Conservation (phyloP, 2,113 vertebrate species). For the Pelodiscus sinensis region DNA sequence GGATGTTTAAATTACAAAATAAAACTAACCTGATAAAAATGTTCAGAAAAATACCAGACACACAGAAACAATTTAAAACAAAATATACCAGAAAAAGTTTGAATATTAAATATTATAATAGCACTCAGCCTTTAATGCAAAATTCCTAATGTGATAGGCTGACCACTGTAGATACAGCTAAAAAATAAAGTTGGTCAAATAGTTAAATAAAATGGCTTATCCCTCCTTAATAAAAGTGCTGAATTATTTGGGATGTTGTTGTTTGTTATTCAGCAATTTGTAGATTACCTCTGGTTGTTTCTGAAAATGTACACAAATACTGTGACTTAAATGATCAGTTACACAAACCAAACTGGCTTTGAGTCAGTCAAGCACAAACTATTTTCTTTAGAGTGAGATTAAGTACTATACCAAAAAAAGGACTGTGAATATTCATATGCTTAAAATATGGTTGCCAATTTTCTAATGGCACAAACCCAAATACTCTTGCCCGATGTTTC, state of each 20-base stretch:
- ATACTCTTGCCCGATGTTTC: too few species aligned
- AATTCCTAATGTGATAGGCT: neutral
- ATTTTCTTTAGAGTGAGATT: neutral
- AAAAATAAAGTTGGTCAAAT: neutral
- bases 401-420: neutral
- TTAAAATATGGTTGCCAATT: neutral
- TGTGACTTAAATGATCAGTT: neutral
- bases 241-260: neutral
- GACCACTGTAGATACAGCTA: neutral
- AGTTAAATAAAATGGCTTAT: accelerated
- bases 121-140: neutral
- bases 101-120: neutral
- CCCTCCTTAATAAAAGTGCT: neutral
- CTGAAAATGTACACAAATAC: accelerated
- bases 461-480: too few species aligned
- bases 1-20: neutral
- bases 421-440: neutral
- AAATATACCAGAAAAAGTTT: neutral
- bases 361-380: neutral
- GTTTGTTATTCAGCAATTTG: neutral
- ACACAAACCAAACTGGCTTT: neutral
- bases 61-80: neutral
- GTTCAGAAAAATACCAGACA: neutral
- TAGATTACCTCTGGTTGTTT: neutral
- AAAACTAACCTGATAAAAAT: neutral